Conservation (phyloP, 2,888 invertebrate genomes). For the Patella depressa region DNA sequence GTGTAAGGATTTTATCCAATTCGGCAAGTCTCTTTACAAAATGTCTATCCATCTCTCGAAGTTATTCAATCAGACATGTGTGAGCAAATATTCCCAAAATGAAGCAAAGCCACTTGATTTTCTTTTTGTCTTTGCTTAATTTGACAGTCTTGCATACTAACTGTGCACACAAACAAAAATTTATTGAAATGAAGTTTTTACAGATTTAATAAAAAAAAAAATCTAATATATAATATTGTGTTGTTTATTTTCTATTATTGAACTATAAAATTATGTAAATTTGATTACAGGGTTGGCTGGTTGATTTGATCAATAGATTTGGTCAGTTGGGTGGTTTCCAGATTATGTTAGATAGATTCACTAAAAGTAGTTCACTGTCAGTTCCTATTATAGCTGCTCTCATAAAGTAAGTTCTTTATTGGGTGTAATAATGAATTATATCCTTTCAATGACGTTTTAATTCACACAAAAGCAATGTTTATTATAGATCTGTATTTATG, state of each 20-base stretch:
- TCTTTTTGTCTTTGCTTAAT: too few species aligned
- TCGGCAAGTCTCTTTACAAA: too few species aligned
- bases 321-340: conserved; percentile 92
- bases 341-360: conserved; percentile 73
- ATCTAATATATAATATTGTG: too few species aligned
- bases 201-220: too few species aligned
- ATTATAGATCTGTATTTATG: not conserved
- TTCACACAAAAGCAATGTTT: not conserved
- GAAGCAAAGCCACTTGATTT: too few species aligned
- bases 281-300: conserved; percentile 86
- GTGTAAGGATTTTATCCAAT: too few species aligned
- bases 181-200: too few species aligned
- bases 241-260: not conserved
- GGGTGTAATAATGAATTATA: not conserved
- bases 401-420: conserved; percentile 72
- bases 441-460: not conserved
- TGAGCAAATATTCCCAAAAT: too few species aligned
- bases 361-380: conserved; percentile 77
- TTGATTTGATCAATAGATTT: conserved; percentile 95
- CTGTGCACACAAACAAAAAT: too few species aligned
- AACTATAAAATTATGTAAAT: not conserved
- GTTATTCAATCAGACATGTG: too few species aligned
- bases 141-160: too few species aligned
- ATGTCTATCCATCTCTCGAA: too few species aligned
- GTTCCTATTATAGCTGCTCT: conserved; percentile 85